Base-by-base conservation (phyloP, 2,797 vertebrate species). In the Morus bassanus region DNA sequence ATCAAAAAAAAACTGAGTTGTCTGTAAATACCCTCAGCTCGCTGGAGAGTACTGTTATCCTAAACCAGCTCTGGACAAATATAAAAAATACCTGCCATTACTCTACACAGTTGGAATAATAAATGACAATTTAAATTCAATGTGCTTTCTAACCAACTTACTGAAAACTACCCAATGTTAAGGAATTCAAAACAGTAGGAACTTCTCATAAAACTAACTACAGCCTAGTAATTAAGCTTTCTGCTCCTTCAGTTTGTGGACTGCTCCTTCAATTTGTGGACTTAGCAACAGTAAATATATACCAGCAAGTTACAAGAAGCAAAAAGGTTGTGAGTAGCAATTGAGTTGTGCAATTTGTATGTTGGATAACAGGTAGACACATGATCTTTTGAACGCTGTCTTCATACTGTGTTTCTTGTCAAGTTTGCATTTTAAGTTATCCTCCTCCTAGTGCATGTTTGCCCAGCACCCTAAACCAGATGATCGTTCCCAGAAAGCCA, bases 1-100 rank as follows among this genome's bases (percentile, higher is more conserved):
- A 43, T 21, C 1, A 3, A 8, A 60, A 60, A 53, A 67, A n/a
- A 4, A 2, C 12, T 1, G 9, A n/a, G 13, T 18, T 68, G 30
- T 61, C 69, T 15, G 14, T 33, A 74, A 50, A 79, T 31, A 72
- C 7, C 22, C 22, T 41, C 39, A 67, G 39, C n/a, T 67, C n/a
- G 37, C 22, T 18, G 22, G 21, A 53, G 27, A 89, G n/a, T 39
- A 60, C 19, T 14, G 9, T 59, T 85, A 41, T 5, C 25, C 18
- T 57, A 73, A 59, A 91, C 6, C n/a, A 59, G 13, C 25, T 59
- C 35, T 68, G 27, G 61, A 59, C 30, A 73, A 53, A n/a, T 27
- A 59, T 10, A 46, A 43, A 78, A 65, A 28, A n/a, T 18, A 35
- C 13, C 19, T 61, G 13, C 45, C 59, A 39, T 60, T 11, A 39